These are phyloP conservation scores for Pollenia angustigena DNA, from an alignment of 2,888 invertebrate genomes.

Conservation along the genomic window DNA sequence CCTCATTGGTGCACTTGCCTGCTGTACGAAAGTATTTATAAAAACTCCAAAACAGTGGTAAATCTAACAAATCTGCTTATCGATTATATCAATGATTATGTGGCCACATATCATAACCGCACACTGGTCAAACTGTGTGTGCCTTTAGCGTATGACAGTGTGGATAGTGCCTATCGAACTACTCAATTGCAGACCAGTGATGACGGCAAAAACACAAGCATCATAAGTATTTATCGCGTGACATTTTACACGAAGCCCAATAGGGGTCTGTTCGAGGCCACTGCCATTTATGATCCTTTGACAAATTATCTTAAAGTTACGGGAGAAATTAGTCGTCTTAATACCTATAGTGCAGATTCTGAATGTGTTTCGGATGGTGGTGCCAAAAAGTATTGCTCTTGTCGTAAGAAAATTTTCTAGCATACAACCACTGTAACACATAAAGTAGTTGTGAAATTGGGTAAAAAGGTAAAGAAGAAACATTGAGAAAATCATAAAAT, in stretches of 20 bases:
- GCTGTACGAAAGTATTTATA: conserved; percentile 84
- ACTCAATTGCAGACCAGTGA: conserved; percentile 67
- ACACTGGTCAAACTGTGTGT: conserved; percentile 84
- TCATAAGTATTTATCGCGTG: conserved; percentile 87
- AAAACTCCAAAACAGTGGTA: conserved; percentile 85
- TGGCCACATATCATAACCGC: conserved; percentile 80
- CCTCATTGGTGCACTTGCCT: conserved; percentile 92
- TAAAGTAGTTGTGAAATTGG: conserved; percentile 47
- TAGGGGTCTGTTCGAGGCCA: conserved; percentile 89
- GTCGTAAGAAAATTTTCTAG: conserved; percentile 78
- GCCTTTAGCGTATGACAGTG: conserved; percentile 85
- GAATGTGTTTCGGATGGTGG: conserved; percentile 85
- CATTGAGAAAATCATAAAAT: conserved; percentile 9
- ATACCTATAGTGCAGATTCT: conserved; percentile 85
- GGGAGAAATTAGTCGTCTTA: conserved; percentile 87
- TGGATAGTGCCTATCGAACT: conserved; percentile 85
- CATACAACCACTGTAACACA: conserved; percentile 58
- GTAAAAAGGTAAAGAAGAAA: conserved; percentile 29
- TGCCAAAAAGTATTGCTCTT: conserved; percentile 87
- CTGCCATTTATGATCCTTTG: conserved; percentile 85
- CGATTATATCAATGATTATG: conserved; percentile 80
- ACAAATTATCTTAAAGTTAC: conserved; percentile 84
- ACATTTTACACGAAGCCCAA: conserved; percentile 89
- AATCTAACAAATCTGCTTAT: conserved; percentile 84
- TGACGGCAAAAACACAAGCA: conserved; percentile 53